A percentile compares a stretch with the other conserved stretches of the same genome.
These are phyloP conservation scores for Struthidea cinerea DNA, from an alignment of 2,113 vertebrate genomes.

Conservation along the genomic window DNA sequence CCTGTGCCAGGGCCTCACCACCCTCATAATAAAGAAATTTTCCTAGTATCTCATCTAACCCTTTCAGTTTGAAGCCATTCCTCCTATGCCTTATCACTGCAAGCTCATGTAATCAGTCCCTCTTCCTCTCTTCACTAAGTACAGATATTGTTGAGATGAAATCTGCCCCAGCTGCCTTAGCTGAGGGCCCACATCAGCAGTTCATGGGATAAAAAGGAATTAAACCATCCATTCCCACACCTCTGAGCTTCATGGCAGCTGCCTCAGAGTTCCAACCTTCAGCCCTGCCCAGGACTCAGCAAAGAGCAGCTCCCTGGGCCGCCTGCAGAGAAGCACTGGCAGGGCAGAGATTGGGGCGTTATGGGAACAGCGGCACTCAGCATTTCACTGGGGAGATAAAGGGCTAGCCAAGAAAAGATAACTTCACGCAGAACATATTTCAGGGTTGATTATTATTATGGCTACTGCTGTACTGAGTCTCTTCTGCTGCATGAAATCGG, in stretches of 20 bases:
- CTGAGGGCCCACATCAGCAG: not conserved
- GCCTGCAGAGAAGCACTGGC: not conserved
- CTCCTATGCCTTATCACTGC: not conserved
- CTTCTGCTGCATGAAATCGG: not conserved
- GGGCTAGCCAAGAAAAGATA: not conserved
- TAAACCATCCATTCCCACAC: not conserved
- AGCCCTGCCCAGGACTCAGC: not conserved
- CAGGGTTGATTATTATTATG: not conserved
- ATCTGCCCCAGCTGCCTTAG: not conserved
- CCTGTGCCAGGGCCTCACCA: not conserved
- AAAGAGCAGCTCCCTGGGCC: not conserved
- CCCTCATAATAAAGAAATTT: not conserved
- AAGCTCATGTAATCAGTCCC: not conserved
- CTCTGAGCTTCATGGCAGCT: not conserved
- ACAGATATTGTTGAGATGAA: not conserved
- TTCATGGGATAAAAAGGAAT: not conserved
- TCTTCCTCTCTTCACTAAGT: not conserved
- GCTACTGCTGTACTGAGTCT: not conserved
- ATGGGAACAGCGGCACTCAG: not conserved
- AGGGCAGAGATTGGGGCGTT: not conserved
- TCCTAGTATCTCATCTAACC: not conserved
- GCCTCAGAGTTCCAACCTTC: not conserved
- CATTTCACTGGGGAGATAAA: not conserved
- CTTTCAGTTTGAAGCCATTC: not conserved
- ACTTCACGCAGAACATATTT: not conserved